These are phyloP conservation scores for Porites australiensis DNA, from an alignment of 64 coral and sea anemone species.

Conservation along the genomic window DNA sequence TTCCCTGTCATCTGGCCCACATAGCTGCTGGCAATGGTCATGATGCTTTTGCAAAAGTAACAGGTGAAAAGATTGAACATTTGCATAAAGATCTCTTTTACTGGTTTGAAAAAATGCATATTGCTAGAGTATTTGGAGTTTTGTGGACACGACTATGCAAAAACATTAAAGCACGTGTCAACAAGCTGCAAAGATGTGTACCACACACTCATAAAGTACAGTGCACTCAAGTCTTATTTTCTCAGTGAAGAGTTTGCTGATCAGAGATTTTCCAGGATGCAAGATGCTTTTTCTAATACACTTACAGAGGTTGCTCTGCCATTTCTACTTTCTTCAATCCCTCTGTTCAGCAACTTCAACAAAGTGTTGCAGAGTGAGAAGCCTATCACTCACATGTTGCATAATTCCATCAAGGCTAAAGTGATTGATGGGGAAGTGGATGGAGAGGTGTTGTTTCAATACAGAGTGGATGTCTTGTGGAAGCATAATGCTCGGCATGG, in stretches of 20 bases:
- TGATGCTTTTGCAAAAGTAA: constrained; percentile 24
- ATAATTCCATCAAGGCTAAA: constrained; percentile 43
- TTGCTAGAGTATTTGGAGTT: constrained; percentile 61
- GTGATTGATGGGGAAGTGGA: constrained; percentile 40
- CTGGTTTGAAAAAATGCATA: neutral
- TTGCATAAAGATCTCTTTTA: neutral
- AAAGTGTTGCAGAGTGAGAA: constrained; percentile 42
- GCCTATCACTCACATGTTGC: constrained; percentile 42
- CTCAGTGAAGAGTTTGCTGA: constrained; percentile 48
- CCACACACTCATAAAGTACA: too few relatives aligned
- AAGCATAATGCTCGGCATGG: neutral
- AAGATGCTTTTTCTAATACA: constrained; percentile 49
- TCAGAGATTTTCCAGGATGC: constrained; percentile 28
- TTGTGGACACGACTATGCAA: constrained; percentile 42
- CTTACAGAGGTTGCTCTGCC: constrained; percentile 38
- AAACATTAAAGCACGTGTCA: constrained; percentile 53
- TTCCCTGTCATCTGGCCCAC: constrained; percentile 28
- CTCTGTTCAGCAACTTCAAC: constrained; percentile 43
- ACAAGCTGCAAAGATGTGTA: constrained; percentile 68
- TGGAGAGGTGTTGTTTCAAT: constrained; percentile 17
- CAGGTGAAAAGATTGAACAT: constrained; percentile 21
- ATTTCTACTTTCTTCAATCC: constrained; percentile 58
- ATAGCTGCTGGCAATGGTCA: constrained; percentile 41
- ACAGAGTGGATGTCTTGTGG: constrained; percentile 49
- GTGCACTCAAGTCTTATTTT: constrained; percentile 50